Evolutionary conservation across 1,140 invertebrate species (phyloP), one percentile per base, ranked within the genome.

Genomic region (Bathynomus jamesi): DNA sequence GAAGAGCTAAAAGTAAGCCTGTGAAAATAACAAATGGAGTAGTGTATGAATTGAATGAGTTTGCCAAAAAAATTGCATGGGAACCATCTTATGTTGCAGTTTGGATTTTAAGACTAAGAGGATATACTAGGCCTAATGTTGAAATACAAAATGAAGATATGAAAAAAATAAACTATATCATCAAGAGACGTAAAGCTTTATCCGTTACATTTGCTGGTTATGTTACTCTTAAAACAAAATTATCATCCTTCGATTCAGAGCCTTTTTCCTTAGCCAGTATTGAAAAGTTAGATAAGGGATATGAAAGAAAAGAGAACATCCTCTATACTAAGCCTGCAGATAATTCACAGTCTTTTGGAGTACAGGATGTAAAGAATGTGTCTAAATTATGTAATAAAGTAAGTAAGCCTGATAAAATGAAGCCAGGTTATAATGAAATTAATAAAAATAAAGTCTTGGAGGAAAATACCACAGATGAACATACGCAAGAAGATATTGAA

Each of bases 11-110:
- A 5, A 65, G 32, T 8, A 64, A 28, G 7, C 24, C 63, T 25
- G 32, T 70, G 4, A 27, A 21, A 31, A 30, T 73, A 10, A 64
- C 28, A 53, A 73, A 73, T 71, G 75, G 71, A 4, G 70, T 76
- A 4, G 75, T 76, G n/a, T 71, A 63, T 69, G 75, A 76, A 28
- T 66, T 76, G 4, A 28, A 21, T 65, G 72, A 76, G 31, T 76
- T 76, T 71, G 75, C 75, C n/a, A 76, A 71, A 24, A 73, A 46
- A 28, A 76, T 76, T 71, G 32, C 61, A 25, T 76, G 75, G 75
- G 66, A 71, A 5, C 31, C 64, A 24, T 32, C 67, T 30, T 70
- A 76, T 53, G 65, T 76, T 53, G 72, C 62, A 17, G 28, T 27
- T 29, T 76, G 75, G 75, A 68, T 76, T 21, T 66, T 32, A 32